Evolutionary conservation across 2,888 invertebrate species (phyloP), one percentile per base, ranked within the genome.

Genomic region (Melinaea marsaeus): DNA sequence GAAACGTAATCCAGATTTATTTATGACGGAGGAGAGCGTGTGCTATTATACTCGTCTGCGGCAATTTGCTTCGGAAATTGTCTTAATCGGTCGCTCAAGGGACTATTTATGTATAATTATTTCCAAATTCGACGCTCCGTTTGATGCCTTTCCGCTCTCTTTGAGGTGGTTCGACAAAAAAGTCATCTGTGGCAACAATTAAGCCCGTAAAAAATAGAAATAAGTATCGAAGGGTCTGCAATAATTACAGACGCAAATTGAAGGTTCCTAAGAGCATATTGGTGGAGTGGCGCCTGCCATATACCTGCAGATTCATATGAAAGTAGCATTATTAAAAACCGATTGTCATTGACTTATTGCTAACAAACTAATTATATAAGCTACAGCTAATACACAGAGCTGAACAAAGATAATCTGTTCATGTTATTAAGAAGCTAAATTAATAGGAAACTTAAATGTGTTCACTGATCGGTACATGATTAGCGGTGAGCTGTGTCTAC

Each of bases 91-190:
- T 84, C 90, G 90, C 90, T 90, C 90, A 90, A 90, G 90, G 90
- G 90, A 90, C 90, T 90, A 90, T 90, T 90, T 90, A 90, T 90
- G 88, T 90, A 90, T 90, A 90, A 90, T 90, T 90, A 90, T 90
- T 90, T 90, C 88, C 89, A 90, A 90, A 90, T 90, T 90, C 90
- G 88, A 90, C 87, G 89, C 84, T 86, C 80, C 84, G 88, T 90
- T 90, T 90, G 90, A 90, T 90, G 90, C 90, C 85, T 90, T 90
- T 88, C 90, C 90, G 90, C 90, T 90, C 90, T 90, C 89, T 88
- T 89, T 90, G 88, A 88, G 88, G 85, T 86, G 75, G 82, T 86
- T 90, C 88, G 85, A 90, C 90, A 90, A 90, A 90, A 90, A 90
- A 90, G 90, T 90, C 90, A 89, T 90, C 90, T 88, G 90, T 87